Evolutionary conservation across 2,797 vertebrate genomes (phyloP), one percentile per base, ranked within the genome.

Genomic region (Eutrigla gurnardus): DNA sequence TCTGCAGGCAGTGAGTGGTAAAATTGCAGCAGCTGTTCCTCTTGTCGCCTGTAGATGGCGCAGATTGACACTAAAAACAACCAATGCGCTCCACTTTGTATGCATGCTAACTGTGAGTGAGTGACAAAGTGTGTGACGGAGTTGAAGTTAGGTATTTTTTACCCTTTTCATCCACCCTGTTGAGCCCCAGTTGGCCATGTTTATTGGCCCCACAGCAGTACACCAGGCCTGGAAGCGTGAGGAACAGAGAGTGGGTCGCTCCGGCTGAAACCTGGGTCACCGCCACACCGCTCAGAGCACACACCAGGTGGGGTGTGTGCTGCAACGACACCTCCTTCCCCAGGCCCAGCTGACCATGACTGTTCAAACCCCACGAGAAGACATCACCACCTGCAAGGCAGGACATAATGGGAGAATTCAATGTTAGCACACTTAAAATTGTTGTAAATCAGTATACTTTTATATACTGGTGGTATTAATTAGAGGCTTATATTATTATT

Each of bases 181-280:
- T 94, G 78, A 97, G 86, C 25, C 96, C 96, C 72, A 97, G 93
- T 75, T 97, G 96, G 66, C 96, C 96, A 3, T 83, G 93, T 65
- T 86, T 87, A 86, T 97, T 97, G 63, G 95, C 96, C 7, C 96
- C 96, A 86, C 96, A 97, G 90, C 94, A 96, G 93, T 96, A 97
- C 36, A 96, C 95, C 80, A 94, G 93, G 79, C 94, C 94, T 2
- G 95, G 88, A 74, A 96, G 94, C 2, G 96, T 94, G 54, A 96
- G 93, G 81, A 95, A 92, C 86, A 97, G 92, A 60, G 94, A 94
- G 89, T 97, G 95, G 42, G 80, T 88, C 62, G 93, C 96, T 0
- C 96, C 96, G 1, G 96, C 96, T 45, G 94, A 88, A 71, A 97
- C 90, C 88, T 95, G 95, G 73, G 90, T 94, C 84, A 97, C 93